Evolutionary conservation across 2,113 vertebrate species (phyloP).

Genomic region (Harpagus bidentatus): DNA sequence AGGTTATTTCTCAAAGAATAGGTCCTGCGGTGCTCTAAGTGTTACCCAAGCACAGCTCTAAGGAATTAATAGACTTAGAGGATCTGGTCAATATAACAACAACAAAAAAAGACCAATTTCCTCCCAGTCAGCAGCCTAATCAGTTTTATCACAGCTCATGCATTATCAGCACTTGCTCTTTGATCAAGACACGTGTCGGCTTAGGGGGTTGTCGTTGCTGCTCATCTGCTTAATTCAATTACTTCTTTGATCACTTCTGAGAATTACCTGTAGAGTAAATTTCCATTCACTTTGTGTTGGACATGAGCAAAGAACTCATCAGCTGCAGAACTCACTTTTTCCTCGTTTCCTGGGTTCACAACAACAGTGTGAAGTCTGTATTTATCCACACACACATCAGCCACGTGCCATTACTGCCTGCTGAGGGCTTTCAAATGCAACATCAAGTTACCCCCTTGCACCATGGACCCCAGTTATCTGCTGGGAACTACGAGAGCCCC

Average conservation of each 20-base stretch:
- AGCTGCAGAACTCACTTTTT: not conserved
- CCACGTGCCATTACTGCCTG: not conserved
- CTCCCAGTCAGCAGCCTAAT: not conserved
- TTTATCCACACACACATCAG: not conserved
- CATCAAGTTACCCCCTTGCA: not conserved
- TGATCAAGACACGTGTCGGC: not conserved
- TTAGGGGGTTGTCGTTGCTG: not conserved
- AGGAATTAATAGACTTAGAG: not conserved
- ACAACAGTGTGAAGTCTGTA: not conserved
- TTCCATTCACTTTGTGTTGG: not conserved
- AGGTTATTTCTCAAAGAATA: not conserved
- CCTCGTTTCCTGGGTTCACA: not conserved
- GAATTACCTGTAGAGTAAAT: not conserved
- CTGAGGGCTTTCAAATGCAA: not conserved
- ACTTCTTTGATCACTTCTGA: not conserved
- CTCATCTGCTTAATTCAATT: constrained; percentile 25
- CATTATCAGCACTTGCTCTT: not conserved
- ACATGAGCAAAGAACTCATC: not conserved
- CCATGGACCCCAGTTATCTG: not conserved
- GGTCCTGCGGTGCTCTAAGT: not conserved
- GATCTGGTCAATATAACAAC: not conserved
- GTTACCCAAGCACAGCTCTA: not conserved
- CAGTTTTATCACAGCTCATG: not conserved
- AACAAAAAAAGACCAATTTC: not conserved
- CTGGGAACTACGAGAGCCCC: not conserved